A percentile compares a stretch with the other conserved stretches of the same genome.
Conservation (phyloP, 2,113 vertebrate genomes). For the Seriola quinqueradiata region DNA sequence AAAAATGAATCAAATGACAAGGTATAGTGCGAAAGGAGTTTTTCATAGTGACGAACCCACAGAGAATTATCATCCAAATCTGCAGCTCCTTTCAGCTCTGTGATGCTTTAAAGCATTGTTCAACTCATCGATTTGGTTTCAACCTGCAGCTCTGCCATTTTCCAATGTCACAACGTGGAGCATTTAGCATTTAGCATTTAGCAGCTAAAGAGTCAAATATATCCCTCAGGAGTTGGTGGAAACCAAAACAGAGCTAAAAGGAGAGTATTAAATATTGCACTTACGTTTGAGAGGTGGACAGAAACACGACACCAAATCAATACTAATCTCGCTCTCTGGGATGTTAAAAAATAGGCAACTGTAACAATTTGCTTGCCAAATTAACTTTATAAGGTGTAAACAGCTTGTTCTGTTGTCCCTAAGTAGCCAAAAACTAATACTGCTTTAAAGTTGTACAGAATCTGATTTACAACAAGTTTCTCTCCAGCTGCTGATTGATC, state of each 20-base stretch:
- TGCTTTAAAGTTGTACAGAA: constrained; percentile 16
- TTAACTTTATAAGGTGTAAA: background rate
- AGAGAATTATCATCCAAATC: too few relatives aligned
- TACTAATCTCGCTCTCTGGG: too few relatives aligned
- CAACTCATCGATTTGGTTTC: background rate
- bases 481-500: constrained; percentile 40
- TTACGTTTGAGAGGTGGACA: background rate
- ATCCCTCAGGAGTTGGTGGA: too few relatives aligned
- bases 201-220: background rate
- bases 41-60: too few relatives aligned
- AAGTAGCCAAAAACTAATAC: background rate
- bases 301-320: too few relatives aligned
- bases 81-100: background rate
- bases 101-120: background rate
- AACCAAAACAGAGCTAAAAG: background rate
- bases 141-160: background rate
- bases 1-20: background rate
- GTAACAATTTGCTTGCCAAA: background rate
- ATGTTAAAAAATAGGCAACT: background rate
- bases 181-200: background rate
- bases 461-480: constrained; percentile 27
- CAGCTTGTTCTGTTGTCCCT: background rate
- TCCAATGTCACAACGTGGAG: background rate
- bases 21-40: background rate
- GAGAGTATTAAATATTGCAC: background rate